A percentile compares a stretch with the other conserved stretches of the same genome.
Conservation (phyloP, 2,888 invertebrate genomes). For the Calameuta idolon region DNA sequence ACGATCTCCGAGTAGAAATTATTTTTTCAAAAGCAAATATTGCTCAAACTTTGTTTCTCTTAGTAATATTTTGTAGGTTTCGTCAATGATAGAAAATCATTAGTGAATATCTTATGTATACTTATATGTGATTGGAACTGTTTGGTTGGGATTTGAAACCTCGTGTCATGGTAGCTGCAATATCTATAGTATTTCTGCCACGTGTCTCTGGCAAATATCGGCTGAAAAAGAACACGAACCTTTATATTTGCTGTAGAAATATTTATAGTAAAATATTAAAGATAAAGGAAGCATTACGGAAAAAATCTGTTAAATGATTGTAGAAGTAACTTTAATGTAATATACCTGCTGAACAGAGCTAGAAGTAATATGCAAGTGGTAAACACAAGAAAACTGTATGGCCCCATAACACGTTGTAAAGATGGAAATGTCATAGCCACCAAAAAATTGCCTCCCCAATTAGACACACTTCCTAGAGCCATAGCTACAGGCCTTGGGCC, state of each 20-base stretch:
- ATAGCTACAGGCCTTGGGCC: slow-evolving; percentile 87
- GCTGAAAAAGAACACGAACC: slow-evolving; percentile 64
- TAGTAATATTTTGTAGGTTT: neutral
- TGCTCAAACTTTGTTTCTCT: neutral
- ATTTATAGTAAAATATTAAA: neutral
- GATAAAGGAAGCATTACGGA: slow-evolving; percentile 7
- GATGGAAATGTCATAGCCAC: slow-evolving; percentile 84
- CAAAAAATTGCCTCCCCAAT: slow-evolving; percentile 90
- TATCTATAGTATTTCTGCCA: slow-evolving; percentile 75
- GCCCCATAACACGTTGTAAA: slow-evolving; percentile 74
- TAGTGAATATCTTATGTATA: neutral
- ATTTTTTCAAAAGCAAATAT: neutral
- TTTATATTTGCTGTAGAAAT: neutral
- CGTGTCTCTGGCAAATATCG: slow-evolving; percentile 82
- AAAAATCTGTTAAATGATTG: slow-evolving; percentile 10
- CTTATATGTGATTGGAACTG: neutral
- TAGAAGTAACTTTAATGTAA: slow-evolving; percentile 1
- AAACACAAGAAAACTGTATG: slow-evolving; percentile 84
- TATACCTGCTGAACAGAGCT: slow-evolving; percentile 74
- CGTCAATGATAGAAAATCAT: neutral
- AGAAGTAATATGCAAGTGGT: slow-evolving; percentile 70
- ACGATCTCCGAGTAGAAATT: neutral
- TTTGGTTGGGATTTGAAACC: slow-evolving; percentile 73
- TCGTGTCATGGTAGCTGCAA: slow-evolving; percentile 73
- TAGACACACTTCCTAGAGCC: slow-evolving; percentile 87